Evolutionary conservation across 1,140 invertebrate genomes (phyloP).

Genomic region (Catajapyx aquilonaris): DNA sequence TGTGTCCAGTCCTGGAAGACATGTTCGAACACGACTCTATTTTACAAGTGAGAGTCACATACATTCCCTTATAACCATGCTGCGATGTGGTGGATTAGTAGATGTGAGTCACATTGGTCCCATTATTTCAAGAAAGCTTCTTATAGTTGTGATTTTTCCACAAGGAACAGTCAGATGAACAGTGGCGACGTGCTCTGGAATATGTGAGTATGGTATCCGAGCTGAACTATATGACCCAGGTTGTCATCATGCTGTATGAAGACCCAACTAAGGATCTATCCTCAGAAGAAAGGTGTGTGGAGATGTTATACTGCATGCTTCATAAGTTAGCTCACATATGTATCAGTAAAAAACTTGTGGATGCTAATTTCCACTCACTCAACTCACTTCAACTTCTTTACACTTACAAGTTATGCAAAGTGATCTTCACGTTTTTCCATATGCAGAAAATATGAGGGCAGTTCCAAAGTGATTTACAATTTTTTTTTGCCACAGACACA

Average conservation of each 20-base stretch:
- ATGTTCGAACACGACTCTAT: slow-evolving; percentile 90
- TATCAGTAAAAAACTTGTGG: too few relatives aligned
- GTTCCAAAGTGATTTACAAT: too few relatives aligned
- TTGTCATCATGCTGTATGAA: slow-evolving; percentile 98
- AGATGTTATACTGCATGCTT: too few relatives aligned
- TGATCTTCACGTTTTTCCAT: too few relatives aligned
- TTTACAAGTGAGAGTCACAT: slow-evolving; percentile 99
- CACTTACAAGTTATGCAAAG: too few relatives aligned
- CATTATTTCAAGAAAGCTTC: too few relatives aligned
- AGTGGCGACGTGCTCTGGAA: slow-evolving; percentile 96
- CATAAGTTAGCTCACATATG: too few relatives aligned
- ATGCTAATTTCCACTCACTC: too few relatives aligned
- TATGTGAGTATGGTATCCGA: slow-evolving; percentile 94
- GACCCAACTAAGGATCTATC: slow-evolving; percentile 86
- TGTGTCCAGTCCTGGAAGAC: slow-evolving; percentile 89
- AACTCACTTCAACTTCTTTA: too few relatives aligned
- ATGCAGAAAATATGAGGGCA: too few relatives aligned
- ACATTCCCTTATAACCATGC: slow-evolving; percentile 87
- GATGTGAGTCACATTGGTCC: slow-evolving; percentile 37
- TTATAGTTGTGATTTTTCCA: slow-evolving; percentile 7
- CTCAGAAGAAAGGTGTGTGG: slow-evolving; percentile 61
- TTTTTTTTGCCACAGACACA: too few relatives aligned
- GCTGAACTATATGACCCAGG: slow-evolving; percentile 98
- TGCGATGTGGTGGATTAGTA: slow-evolving; percentile 79
- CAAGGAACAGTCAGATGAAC: slow-evolving; percentile 70